Percentiles rank a stretch among this genome's conserved stretches.
Conservation (phyloP, 2,797 vertebrate genomes). For the Taeniopygia guttata region DNA sequence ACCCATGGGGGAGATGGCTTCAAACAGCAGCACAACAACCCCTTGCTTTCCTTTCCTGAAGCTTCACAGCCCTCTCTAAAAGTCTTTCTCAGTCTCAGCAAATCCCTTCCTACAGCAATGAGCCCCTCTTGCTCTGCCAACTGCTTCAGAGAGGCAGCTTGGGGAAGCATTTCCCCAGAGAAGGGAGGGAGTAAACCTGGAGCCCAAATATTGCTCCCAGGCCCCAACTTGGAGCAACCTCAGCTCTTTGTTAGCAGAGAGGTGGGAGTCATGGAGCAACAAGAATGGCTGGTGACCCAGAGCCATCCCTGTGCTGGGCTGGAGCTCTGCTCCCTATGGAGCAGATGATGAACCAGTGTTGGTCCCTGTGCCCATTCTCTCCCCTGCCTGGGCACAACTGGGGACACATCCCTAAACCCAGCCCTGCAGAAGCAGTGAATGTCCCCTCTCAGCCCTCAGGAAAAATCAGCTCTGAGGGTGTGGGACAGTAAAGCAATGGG, state of each 20-base stretch:
- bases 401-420: neutral
- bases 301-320: neutral
- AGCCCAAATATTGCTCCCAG: neutral
- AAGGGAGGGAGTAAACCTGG: fast-evolving
- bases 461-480: neutral
- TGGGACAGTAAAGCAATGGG: neutral
- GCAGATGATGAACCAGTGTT: neutral
- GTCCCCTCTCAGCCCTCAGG: neutral
- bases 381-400: neutral
- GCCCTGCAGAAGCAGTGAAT: neutral
- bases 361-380: neutral
- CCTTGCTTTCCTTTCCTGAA: neutral
- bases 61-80: neutral
- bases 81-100: neutral
- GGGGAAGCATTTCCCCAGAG: neutral
- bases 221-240: neutral
- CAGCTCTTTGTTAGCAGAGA: neutral
- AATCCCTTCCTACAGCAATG: neutral
- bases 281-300: neutral
- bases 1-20: neutral
- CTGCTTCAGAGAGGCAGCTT: neutral
- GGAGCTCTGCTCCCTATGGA: neutral
- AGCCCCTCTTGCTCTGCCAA: fast-evolving
- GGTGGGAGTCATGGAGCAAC: neutral
- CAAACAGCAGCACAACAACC: neutral